Percentiles rank a stretch among this genome's conserved stretches.
Evolutionary conservation across 2,113 vertebrate genomes (phyloP).

Genomic region (Cryptotis parvus): DNA sequence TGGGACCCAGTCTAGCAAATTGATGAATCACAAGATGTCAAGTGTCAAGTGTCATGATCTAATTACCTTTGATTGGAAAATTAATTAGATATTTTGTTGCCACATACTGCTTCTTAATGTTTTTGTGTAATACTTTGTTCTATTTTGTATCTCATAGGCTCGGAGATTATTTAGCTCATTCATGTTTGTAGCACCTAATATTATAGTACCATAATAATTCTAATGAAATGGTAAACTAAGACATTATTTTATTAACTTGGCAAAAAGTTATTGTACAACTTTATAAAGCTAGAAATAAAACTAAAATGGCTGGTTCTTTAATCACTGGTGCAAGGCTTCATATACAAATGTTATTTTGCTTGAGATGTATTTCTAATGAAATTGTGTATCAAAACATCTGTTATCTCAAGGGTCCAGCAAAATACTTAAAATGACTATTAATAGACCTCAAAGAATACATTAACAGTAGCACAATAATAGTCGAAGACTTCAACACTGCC

Average conservation of each 20-base stretch:
- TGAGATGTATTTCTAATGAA: not conserved
- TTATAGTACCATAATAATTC: not conserved
- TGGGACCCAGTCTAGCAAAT: no score
- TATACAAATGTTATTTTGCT: not conserved
- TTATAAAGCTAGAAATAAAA: not conserved
- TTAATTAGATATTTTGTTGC: not conserved
- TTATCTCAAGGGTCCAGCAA: no score
- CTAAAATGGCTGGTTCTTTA: not conserved
- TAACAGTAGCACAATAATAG: no score
- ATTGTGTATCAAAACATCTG: not conserved
- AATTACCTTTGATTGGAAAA: no score
- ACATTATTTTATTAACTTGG: conserved; percentile 10
- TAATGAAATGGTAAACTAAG: conserved; percentile 6
- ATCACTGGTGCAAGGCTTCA: not conserved
- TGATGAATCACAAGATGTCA: no score
- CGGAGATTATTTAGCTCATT: not conserved
- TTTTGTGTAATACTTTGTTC: not conserved
- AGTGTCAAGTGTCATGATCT: no score
- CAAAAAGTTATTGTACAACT: not conserved
- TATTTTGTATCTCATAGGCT: not conserved
- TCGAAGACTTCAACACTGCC: no score
- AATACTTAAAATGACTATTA: no score
- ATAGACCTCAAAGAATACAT: no score
- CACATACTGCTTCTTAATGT: not conserved
- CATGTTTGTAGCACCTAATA: not conserved